Conservation (phyloP, 1,140 invertebrate genomes). For the Periplaneta americana region DNA sequence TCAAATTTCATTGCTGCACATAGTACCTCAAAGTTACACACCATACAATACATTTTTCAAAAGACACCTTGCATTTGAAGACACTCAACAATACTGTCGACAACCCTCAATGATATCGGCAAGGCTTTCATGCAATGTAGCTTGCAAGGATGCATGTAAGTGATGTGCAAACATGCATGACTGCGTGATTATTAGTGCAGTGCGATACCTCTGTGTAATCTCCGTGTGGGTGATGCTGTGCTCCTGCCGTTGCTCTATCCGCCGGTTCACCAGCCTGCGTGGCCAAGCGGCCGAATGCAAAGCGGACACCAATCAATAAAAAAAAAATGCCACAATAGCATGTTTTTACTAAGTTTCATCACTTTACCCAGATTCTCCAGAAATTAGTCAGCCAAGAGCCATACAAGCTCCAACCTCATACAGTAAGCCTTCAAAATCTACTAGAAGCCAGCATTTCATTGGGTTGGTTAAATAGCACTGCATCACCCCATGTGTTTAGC, state of each 20-base stretch:
- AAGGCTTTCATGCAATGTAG: not conserved
- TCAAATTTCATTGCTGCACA: too few species aligned
- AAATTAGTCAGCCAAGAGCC: not conserved
- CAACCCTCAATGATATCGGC: not conserved
- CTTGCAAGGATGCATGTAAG: not conserved
- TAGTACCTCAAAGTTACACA: too few species aligned
- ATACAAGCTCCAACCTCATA: not conserved
- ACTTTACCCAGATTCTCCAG: not conserved
- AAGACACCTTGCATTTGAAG: too few species aligned
- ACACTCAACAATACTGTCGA: too few species aligned
- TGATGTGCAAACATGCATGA: not conserved
- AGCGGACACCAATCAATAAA: not conserved
- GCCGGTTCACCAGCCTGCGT: constrained; percentile 58
- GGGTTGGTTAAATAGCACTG: not conserved
- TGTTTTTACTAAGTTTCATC: not conserved
- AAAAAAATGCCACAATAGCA: not conserved
- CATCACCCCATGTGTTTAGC: not conserved
- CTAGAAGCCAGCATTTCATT: not conserved
- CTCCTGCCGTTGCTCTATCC: constrained; percentile 61
- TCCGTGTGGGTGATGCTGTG: constrained; percentile 61
- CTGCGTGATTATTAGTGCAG: constrained; percentile 9
- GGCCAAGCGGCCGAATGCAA: not conserved
- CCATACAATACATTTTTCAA: too few species aligned
- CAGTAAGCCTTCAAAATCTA: not conserved
- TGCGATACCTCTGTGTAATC: constrained; percentile 59